Percentiles rank a stretch among this genome's conserved stretches.
Evolutionary conservation across 2,888 invertebrate species (phyloP).

Genomic region (Papilio demoleus): DNA sequence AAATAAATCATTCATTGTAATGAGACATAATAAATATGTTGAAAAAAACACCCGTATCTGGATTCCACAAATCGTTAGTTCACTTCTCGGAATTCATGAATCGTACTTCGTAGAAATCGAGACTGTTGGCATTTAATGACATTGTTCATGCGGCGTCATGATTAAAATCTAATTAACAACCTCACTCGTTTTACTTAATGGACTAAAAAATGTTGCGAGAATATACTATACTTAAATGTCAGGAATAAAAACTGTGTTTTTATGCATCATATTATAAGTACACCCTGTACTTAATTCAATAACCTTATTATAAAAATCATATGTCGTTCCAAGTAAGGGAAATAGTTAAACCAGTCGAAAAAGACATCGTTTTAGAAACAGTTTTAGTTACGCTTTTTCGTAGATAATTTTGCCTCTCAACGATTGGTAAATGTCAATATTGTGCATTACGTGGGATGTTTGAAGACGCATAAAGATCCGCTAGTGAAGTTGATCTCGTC

Average conservation of each 20-base stretch:
- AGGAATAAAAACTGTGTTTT: background rate
- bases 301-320: background rate
- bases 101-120: slow-evolving; percentile 26
- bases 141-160: slow-evolving; percentile 28
- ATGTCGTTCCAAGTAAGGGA: background rate
- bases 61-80: slow-evolving; percentile 24
- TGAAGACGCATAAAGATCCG: background rate
- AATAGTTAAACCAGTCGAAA: no score
- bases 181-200: slow-evolving; percentile 13
- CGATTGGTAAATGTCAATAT: no score
- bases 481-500: slow-evolving; percentile 14
- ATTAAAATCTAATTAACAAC: slow-evolving; percentile 35
- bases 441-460: slow-evolving; percentile 1
- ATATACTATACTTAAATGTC: slow-evolving; percentile 16
- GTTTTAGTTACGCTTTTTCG: no score
- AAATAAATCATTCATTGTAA: background rate
- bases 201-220: slow-evolving; percentile 16
- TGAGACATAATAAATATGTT: background rate
- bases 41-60: background rate
- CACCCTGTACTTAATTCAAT: background rate
- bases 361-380: no score
- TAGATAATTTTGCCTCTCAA: no score
- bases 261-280: background rate
- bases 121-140: slow-evolving; percentile 28
- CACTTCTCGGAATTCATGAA: slow-evolving; percentile 23